These are phyloP conservation scores for Holothuria glaberrima DNA, from an alignment of 35 echinoderm and acorn worm species.

Conservation along the genomic window DNA sequence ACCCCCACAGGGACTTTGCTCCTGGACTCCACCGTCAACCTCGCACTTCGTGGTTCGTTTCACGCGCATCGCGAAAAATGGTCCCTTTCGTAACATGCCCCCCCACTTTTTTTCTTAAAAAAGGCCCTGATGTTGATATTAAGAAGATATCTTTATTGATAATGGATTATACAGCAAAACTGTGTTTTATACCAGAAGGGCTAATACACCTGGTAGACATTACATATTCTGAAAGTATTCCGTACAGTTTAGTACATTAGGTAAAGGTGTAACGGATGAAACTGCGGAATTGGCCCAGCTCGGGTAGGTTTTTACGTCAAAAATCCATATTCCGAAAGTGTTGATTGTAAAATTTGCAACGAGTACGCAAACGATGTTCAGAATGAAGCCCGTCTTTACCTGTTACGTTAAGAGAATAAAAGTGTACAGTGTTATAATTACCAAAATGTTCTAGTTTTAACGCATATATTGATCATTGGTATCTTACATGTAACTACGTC, in stretches of 20 bases:
- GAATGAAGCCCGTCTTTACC: constrained; percentile 81
- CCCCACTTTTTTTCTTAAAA: no score
- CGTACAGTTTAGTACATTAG: constrained; percentile 16
- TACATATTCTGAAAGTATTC: not conserved
- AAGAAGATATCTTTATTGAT: no score
- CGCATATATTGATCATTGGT: not conserved
- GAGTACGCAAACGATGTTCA: constrained; percentile 80
- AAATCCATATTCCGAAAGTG: constrained; percentile 80
- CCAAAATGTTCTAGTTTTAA: not conserved
- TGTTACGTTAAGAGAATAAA: constrained; percentile 27
- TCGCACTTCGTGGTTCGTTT: no score
- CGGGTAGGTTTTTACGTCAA: constrained; percentile 80
- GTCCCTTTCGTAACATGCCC: no score
- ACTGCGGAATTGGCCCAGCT: constrained; percentile 59
- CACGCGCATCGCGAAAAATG: no score
- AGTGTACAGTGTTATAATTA: not conserved
- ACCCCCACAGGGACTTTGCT: no score
- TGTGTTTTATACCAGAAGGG: no score
- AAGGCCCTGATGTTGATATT: no score
- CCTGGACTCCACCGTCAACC: no score
- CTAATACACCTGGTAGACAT: no score
- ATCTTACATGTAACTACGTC: no score
- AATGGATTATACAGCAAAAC: no score
- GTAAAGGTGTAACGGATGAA: not conserved
- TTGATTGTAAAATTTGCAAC: constrained; percentile 80